Conservation (phyloP, 1,140 invertebrate genomes). For the Lethrus apterus region DNA sequence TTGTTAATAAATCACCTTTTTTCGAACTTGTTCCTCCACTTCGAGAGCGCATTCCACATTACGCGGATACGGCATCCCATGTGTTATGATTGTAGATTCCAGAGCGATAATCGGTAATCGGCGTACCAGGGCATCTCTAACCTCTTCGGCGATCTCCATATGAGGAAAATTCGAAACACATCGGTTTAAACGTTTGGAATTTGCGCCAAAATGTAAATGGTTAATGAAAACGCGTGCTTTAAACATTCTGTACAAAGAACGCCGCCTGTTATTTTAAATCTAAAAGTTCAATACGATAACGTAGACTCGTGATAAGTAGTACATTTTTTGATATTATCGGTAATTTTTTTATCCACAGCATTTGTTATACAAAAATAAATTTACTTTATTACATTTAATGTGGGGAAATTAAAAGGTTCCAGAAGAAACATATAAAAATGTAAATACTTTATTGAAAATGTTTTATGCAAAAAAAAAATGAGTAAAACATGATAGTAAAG, state of each 20-base stretch:
- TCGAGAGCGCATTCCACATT: slow-evolving; percentile 81
- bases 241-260: slow-evolving; percentile 1
- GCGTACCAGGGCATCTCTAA: slow-evolving; percentile 49
- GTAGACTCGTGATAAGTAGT: too few relatives aligned
- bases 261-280: background rate
- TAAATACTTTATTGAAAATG: too few relatives aligned
- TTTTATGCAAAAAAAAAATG: too few relatives aligned
- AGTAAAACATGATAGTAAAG: too few relatives aligned
- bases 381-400: too few relatives aligned
- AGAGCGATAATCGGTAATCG: slow-evolving; percentile 78
- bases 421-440: too few relatives aligned
- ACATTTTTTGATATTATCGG: too few relatives aligned
- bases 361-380: too few relatives aligned
- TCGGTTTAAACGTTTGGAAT: background rate
- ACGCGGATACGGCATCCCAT: slow-evolving; percentile 93
- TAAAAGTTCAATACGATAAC: background rate
- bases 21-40: slow-evolving; percentile 72
- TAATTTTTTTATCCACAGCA: too few relatives aligned
- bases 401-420: too few relatives aligned
- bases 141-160: slow-evolving; percentile 47
- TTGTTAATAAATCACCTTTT: slow-evolving; percentile 52
- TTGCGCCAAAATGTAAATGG: too few relatives aligned
- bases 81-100: slow-evolving; percentile 96
- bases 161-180: slow-evolving; percentile 1
- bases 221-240: background rate